Percentiles rank a stretch among this genome's conserved stretches.
Conservation (phyloP, 1,140 invertebrate genomes). For the Drosophila sulfurigaster region DNA sequence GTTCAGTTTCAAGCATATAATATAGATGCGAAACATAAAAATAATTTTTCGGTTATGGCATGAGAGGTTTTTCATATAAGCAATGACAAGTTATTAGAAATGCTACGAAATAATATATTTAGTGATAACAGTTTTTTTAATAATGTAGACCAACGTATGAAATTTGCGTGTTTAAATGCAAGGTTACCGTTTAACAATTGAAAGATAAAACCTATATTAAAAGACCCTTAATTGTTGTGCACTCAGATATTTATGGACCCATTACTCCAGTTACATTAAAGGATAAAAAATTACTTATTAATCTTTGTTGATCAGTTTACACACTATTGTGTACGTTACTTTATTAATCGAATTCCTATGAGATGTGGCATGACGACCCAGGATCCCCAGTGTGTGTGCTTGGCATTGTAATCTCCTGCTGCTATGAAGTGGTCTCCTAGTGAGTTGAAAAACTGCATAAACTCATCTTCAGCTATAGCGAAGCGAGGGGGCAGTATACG, state of each 20-base stretch:
- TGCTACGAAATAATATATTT: neutral
- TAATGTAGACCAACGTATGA: neutral
- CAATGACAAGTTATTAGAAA: slow-evolving; percentile 22
- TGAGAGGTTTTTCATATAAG: slow-evolving; percentile 12
- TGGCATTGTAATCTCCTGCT: too few relatives aligned
- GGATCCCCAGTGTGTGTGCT: too few relatives aligned
- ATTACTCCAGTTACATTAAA: slow-evolving; percentile 76
- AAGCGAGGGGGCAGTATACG: too few relatives aligned
- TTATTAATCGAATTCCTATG: slow-evolving; percentile 57
- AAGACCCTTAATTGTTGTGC: neutral
- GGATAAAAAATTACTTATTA: slow-evolving; percentile 54
- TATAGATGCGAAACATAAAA: slow-evolving; percentile 18
- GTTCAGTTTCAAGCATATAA: neutral
- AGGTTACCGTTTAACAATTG: neutral
- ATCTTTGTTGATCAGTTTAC: too few relatives aligned
- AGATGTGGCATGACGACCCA: too few relatives aligned
- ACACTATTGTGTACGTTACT: too few relatives aligned
- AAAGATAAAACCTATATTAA: slow-evolving; percentile 1
- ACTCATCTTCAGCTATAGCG: too few relatives aligned
- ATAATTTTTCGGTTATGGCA: slow-evolving; percentile 31
- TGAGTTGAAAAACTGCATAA: too few relatives aligned
- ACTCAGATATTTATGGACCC: neutral
- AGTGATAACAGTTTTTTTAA: neutral
- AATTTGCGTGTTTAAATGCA: neutral
- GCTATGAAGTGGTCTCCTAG: too few relatives aligned